Conservation (phyloP, 2,888 invertebrate species). For the Himalopsyche tibetana region DNA sequence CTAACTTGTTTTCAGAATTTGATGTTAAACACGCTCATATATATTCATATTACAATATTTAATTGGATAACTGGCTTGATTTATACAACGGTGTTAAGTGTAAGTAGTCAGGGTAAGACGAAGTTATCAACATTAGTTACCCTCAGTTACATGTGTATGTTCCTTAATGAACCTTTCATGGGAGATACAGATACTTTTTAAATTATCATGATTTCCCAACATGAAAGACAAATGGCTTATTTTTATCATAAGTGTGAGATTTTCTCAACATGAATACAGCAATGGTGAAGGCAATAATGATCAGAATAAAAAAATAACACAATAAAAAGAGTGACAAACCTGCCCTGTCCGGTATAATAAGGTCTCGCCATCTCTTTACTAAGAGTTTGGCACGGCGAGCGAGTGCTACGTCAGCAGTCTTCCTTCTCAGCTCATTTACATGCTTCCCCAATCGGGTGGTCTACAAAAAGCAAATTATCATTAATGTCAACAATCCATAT, state of each 20-base stretch:
- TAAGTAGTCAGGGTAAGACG: too few relatives aligned
- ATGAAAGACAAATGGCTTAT: neutral
- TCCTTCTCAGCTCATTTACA: constrained; percentile 93
- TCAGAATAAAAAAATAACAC: neutral
- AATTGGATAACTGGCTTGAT: too few relatives aligned
- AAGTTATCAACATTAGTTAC: too few relatives aligned
- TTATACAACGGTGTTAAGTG: too few relatives aligned
- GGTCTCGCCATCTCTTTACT: constrained; percentile 94
- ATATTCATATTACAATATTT: too few relatives aligned
- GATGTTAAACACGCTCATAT: too few relatives aligned
- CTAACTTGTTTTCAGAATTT: too few relatives aligned
- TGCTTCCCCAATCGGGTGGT: constrained; percentile 95
- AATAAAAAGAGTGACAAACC: constrained; percentile 67
- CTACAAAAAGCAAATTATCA: constrained; percentile 73
- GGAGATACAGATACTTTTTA: too few relatives aligned
- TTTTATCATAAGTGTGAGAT: too few relatives aligned
- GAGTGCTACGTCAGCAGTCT: constrained; percentile 88
- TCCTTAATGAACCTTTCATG: too few relatives aligned
- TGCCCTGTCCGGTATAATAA: constrained; percentile 81
- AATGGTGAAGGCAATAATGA: neutral
- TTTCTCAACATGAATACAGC: neutral
- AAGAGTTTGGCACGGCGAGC: constrained; percentile 94
- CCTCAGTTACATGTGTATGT: too few relatives aligned
- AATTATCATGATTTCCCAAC: too few relatives aligned
- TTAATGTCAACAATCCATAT: neutral